These are phyloP conservation scores for Cassiopea xamachana DNA, from an alignment of 30 jellyfish, hydroid and myxozoan genomes.

Conservation along the genomic window DNA sequence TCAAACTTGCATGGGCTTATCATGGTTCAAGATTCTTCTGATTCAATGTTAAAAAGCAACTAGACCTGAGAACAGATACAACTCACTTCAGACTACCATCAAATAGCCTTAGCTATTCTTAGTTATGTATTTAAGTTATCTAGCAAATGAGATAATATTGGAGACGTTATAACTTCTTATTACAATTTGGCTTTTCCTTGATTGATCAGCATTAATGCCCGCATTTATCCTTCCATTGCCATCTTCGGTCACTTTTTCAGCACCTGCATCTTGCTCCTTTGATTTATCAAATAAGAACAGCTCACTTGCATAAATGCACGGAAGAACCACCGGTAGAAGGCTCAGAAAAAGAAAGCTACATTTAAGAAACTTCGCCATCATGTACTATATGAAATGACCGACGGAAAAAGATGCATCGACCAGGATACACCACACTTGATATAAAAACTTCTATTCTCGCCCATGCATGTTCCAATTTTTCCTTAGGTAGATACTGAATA, in stretches of 20 bases:
- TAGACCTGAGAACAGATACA: too few relatives aligned
- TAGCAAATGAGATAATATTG: too few relatives aligned
- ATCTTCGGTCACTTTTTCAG: slow-evolving; percentile 20
- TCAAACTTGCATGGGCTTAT: too few relatives aligned
- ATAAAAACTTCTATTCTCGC: too few relatives aligned
- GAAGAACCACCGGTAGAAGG: slow-evolving; percentile 65
- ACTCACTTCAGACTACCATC: too few relatives aligned
- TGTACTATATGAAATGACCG: not conserved
- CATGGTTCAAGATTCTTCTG: too few relatives aligned
- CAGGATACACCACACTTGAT: not conserved
- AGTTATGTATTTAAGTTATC: too few relatives aligned
- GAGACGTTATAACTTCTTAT: too few relatives aligned
- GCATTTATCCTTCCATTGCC: not conserved
- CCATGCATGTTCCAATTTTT: too few relatives aligned
- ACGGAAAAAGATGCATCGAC: not conserved
- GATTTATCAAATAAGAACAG: slow-evolving; percentile 37
- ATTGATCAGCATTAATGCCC: not conserved
- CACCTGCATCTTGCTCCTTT: slow-evolving; percentile 31
- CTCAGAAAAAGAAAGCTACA: slow-evolving; percentile 43
- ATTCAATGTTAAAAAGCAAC: too few relatives aligned
- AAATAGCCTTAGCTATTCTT: too few relatives aligned
- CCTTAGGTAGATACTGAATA: too few relatives aligned
- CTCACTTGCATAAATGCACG: slow-evolving; percentile 75
- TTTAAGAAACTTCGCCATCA: slow-evolving; percentile 25
- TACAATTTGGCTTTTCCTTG: not conserved